A percentile compares a stretch with the other conserved stretches of the same genome.
Evolutionary conservation across 2,113 vertebrate genomes (phyloP).

Genomic region (Burhinus bistriatus): DNA sequence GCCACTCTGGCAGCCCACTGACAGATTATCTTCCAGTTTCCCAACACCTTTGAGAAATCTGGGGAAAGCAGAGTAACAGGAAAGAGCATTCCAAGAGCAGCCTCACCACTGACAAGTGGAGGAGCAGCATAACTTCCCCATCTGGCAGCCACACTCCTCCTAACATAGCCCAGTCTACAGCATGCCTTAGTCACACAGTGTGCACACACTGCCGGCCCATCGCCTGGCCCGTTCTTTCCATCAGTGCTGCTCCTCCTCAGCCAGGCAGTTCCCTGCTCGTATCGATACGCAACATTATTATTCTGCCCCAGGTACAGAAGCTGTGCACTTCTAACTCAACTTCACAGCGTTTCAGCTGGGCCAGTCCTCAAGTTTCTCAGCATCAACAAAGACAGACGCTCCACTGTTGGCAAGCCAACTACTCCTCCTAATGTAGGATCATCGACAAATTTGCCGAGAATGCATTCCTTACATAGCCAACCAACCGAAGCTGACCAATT

Average conservation of each 20-base stretch:
- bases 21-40: background rate
- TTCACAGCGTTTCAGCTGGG: background rate
- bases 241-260: background rate
- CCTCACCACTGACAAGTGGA: background rate
- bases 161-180: background rate
- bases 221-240: background rate
- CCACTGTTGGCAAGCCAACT: background rate
- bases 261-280: background rate
- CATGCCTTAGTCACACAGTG: rapidly evolving
- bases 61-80: background rate
- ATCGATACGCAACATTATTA: rapidly evolving
- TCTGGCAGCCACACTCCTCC: background rate
- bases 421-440: background rate
- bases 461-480: background rate
- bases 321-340: background rate
- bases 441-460: background rate
- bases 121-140: background rate
- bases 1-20: background rate
- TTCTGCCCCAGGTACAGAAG: background rate
- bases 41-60: background rate
- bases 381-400: rapidly evolving
- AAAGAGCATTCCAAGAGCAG: background rate
- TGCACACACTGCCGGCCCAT: rapidly evolving
- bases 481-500: background rate
- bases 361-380: background rate